Evolutionary conservation across 64 coral and sea anemone species (phyloP).

Genomic region (Montipora capricornis): DNA sequence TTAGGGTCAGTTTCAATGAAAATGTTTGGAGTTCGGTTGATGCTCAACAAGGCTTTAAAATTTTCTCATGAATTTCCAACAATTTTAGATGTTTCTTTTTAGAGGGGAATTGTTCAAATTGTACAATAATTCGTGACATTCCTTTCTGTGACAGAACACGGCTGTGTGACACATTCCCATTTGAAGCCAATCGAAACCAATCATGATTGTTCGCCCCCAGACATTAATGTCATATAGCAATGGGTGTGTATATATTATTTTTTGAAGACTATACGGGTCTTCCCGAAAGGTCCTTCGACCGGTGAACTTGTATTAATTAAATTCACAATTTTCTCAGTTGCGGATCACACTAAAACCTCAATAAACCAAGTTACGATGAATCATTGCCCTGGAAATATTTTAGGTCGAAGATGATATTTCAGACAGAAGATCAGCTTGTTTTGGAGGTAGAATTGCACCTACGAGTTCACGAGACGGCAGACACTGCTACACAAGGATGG

Average conservation of each 20-base stretch:
- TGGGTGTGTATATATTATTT: slow-evolving; percentile 19
- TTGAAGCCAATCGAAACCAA: neutral
- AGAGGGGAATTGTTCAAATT: neutral
- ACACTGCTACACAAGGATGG: neutral
- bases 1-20: no score
- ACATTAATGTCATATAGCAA: neutral
- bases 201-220: neutral
- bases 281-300: neutral
- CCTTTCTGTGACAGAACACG: neutral
- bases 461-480: neutral
- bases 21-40: no score
- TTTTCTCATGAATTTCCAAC: no score
- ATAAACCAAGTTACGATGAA: neutral
- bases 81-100: no score
- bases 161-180: neutral
- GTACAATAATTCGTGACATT: neutral
- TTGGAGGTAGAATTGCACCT: slow-evolving; percentile 32
- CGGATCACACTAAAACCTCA: neutral
- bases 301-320: neutral
- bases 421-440: slow-evolving; percentile 31
- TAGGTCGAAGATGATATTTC: slow-evolving; percentile 12
- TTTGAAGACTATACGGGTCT: neutral
- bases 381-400: neutral
- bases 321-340: neutral
- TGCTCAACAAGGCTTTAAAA: no score